A percentile compares a stretch with the other conserved stretches of the same genome.
Conservation (phyloP, 2,888 invertebrate genomes). For the Halictus quadricinctus region DNA sequence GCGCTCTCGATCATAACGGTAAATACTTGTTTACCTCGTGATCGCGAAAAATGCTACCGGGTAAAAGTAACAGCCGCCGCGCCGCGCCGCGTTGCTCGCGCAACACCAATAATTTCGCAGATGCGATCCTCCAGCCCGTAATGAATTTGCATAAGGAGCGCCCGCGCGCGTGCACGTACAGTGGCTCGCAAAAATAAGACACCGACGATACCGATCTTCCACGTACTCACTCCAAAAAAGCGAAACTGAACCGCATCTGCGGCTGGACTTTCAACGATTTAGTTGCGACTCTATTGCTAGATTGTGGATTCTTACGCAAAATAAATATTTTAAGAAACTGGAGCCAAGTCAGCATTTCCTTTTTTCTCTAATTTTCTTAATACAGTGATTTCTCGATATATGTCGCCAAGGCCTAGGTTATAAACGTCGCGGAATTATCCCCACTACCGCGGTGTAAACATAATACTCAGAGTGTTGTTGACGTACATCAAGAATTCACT, state of each 20-base stretch:
- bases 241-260: neutral
- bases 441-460: too few species aligned
- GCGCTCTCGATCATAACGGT: neutral
- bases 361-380: too few species aligned
- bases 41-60: neutral
- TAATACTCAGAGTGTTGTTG: too few species aligned
- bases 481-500: too few species aligned
- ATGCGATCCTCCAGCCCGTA: conserved; percentile 17
- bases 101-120: conserved; percentile 22
- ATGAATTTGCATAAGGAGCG: conserved; percentile 29
- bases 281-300: neutral
- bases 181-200: neutral
- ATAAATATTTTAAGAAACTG: neutral
- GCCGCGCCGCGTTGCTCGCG: neutral
- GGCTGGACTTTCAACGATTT: neutral
- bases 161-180: neutral
- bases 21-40: conserved; percentile 10
- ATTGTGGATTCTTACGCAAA: neutral
- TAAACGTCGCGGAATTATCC: too few species aligned
- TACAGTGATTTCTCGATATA: too few species aligned
- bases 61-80: neutral
- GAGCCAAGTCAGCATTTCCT: too few species aligned
- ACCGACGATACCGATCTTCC: neutral
- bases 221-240: neutral
- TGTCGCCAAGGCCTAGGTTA: too few species aligned